phyloP scores from a whole-genome alignment of 2,797 vertebrate species.

The Enteromius unitaeniatus region DNA sequence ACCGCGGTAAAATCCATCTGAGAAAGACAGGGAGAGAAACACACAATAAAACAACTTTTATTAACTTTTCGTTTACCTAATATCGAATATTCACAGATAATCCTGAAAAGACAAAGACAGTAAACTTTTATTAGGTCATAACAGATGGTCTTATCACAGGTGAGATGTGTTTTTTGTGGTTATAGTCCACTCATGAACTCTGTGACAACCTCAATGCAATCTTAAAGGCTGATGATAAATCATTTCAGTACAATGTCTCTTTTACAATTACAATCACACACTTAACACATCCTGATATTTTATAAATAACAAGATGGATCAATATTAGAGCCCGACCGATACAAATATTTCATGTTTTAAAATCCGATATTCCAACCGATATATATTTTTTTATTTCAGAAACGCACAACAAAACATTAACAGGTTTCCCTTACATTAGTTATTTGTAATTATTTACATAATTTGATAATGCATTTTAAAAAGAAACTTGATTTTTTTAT shows the following conservation, averaged over 20 bases:
- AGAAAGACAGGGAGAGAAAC: slow-evolving; percentile 8
- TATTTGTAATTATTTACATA: no score
- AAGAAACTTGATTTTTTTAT: no score
- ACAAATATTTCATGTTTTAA: no score
- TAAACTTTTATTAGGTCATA: slow-evolving; percentile 3
- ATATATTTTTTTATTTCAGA: no score
- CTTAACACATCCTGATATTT: background rate
- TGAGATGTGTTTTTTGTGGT: background rate
- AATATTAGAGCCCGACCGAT: no score
- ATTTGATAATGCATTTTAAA: no score
- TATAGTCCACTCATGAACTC: slow-evolving; percentile 1
- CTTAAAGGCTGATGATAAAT: background rate
- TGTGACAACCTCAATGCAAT: background rate
- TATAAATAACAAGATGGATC: background rate
- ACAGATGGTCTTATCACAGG: background rate
- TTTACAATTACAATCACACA: background rate
- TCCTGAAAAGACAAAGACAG: background rate
- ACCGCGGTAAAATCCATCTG: slow-evolving; percentile 97
- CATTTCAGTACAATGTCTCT: background rate
- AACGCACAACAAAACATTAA: no score
- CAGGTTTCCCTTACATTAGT: no score
- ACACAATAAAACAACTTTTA: background rate
- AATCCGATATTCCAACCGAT: no score
- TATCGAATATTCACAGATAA: background rate
- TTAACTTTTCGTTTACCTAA: background rate